Base-by-base conservation (phyloP, 2,797 vertebrate genomes). In the Pagetopsis macropterus region DNA sequence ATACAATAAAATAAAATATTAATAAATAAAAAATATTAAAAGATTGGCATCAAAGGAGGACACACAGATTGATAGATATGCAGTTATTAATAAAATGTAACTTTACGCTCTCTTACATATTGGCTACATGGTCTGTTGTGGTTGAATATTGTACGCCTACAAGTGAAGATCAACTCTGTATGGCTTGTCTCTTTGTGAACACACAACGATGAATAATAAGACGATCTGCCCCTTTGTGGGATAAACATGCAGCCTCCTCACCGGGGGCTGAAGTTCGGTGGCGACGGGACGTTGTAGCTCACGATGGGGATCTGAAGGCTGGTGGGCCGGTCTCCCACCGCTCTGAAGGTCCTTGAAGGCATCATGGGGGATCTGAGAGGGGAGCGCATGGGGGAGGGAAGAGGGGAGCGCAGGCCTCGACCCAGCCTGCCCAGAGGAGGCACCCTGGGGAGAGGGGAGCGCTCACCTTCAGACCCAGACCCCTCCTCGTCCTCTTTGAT, bases 401-500 rank as follows among this genome's bases (percentile, higher is more conserved):
- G 33, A 9, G 94, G 93, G 1, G 94, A 95, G 63, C 79, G 89
- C n/a, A 94, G 84, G 2, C 92, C 91, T 41, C 93, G 87, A 12
- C 92, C 89, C 14, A 93, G 67, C 40, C 93, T 88, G 51, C 93
- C 76, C 0, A 91, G 75, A 0, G 90, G 82, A 0, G 91, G 80
- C 14, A 90, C 72, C 45, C 87, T 86, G 46, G 92, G 85, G 12
- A 93, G 83, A 0, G 93, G 91, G 15, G 90, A 89, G 83, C 70
- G 91, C 46, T 93, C 94, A 5, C 91, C 93, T 62, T 95, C 94
- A 0, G 93, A 85, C 13, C 95, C 63, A 0, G 94, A 95, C 0
- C 91, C 91, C 67, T 96, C 95, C 67, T 96, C 95, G 0, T 95
- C 95, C 77, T 96, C 95, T 31, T 76, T 91, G 63, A 96, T 96